Conservation (phyloP, 2,113 vertebrate genomes). For the Microtus pennsylvanicus region DNA sequence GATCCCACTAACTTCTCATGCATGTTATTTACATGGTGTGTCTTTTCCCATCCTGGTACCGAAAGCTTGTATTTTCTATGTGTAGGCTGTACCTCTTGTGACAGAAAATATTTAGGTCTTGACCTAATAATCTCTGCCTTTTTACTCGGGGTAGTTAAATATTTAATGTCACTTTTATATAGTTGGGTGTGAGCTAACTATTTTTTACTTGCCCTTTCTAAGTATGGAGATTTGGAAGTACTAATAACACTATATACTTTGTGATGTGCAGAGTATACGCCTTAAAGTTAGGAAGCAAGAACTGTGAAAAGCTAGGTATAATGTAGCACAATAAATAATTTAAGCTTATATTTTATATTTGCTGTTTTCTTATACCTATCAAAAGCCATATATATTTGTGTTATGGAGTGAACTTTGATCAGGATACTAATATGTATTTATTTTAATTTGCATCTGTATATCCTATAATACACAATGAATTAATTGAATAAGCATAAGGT, state of each 20-base stretch:
- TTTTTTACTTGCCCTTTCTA: conserved; percentile 32
- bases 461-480: background rate
- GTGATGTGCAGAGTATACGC: background rate
- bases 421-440: background rate
- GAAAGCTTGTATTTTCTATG: conserved; percentile 1
- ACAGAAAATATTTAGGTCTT: background rate
- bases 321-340: background rate
- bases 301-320: background rate
- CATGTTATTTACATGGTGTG: background rate
- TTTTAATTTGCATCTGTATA: background rate
- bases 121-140: conserved; percentile 39
- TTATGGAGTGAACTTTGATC: background rate
- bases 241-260: conserved; percentile 4
- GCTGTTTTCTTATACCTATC: background rate
- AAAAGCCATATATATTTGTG: background rate
- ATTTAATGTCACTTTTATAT: conserved; percentile 39
- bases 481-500: background rate
- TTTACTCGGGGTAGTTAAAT: background rate
- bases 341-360: background rate
- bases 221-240: background rate
- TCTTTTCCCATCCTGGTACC: conserved; percentile 10
- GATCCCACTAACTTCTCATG: background rate
- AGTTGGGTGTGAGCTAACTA: background rate
- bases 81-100: background rate
- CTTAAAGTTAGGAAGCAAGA: conserved; percentile 24